Evolutionary conservation across 2,888 invertebrate genomes (phyloP).

Genomic region (Rhamnusium bicolor): DNA sequence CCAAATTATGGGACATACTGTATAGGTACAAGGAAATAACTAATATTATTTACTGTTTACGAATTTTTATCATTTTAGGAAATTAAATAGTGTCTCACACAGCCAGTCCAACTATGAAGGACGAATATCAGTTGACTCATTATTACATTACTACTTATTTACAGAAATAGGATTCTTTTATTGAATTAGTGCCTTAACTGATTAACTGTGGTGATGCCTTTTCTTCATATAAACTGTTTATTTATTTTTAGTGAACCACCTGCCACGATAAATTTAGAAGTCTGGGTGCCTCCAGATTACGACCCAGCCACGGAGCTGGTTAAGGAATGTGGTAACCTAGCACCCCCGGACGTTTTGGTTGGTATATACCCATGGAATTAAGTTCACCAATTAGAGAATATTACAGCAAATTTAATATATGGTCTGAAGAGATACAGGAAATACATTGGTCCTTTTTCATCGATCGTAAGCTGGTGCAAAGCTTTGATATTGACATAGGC

Average conservation of each 20-base stretch:
- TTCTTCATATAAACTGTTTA: neutral
- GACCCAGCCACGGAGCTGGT: conserved; percentile 72
- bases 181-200: neutral
- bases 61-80: too few species aligned
- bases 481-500: conserved; percentile 70
- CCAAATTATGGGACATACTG: too few species aligned
- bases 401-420: conserved; percentile 56
- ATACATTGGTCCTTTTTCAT: conserved; percentile 75
- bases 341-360: conserved; percentile 77
- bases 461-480: conserved; percentile 69
- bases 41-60: too few species aligned
- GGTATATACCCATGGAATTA: conserved; percentile 76
- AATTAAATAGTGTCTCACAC: too few species aligned
- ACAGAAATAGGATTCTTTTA: neutral
- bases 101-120: too few species aligned
- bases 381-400: conserved; percentile 56
- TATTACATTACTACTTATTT: neutral
- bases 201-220: neutral
- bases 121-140: too few species aligned
- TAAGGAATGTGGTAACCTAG: conserved; percentile 73
- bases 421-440: conserved; percentile 55
- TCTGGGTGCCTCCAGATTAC: conserved; percentile 79
- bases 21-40: too few species aligned
- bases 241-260: conserved; percentile 67
- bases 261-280: conserved; percentile 80